Evolutionary conservation across 1,140 invertebrate genomes (phyloP), one percentile per base, ranked within the genome.

Genomic region (Lasioglossum albipes): DNA sequence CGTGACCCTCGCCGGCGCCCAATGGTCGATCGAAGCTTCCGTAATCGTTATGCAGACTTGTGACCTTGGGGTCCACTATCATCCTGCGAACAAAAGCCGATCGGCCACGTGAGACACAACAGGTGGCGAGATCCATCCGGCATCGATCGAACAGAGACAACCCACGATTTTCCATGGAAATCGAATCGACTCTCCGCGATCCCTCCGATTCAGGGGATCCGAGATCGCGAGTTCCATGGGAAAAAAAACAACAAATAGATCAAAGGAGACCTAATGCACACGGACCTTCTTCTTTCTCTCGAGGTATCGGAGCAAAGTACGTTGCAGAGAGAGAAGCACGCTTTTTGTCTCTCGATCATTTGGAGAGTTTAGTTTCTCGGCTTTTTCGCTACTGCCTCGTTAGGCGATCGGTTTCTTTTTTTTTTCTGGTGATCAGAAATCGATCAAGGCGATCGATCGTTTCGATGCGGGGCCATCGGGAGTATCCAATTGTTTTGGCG

Each of bases 61-160:
- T 92, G 75, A 90, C 92, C 89, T 94, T 94, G 81, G 93, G 92
- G 87, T 94, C 94, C 90, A 94, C 93, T 91, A 94, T 94, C 94
- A 94, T 94, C 92, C 94, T 94, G 87, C 27, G 77, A 84, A 68
- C 75, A 83, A 31, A 86, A 86, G 36, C 36, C 36, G 36, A 36
- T 36, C 36, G 36, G 36, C 36, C 36, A 36, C 36, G 36, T 36
- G 36, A 36, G 36, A 36, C 36, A 36, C 36, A 5, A 64, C 45
- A n/a, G 42, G 31, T 1, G 52, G 16, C 18, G 62, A 64, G 68
- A 54, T 13, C 10, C 45, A 5, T 45, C 45, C 18, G 42, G 22
- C 7, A 52, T 5, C 16, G 5, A 16, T 20, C 52, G 45, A 54
- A 16, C 52, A 6, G 16, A 7, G 4, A 18, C 13, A 54, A 54